A percentile compares a stretch with the other conserved stretches of the same genome.
Conservation (phyloP, 2,888 invertebrate genomes). For the Leptothorax acervorum region DNA sequence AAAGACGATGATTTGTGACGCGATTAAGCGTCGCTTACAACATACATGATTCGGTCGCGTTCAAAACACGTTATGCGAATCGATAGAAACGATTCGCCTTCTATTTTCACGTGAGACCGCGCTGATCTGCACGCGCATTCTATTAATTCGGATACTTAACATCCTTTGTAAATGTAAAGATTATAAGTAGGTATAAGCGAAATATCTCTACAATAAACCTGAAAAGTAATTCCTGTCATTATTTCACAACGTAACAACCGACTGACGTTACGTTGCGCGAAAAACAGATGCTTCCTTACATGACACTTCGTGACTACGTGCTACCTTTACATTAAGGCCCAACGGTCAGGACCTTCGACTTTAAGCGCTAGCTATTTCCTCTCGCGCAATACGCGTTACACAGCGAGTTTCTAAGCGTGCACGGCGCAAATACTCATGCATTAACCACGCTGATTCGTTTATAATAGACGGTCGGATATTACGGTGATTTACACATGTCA, state of each 20-base stretch:
- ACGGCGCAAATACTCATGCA: slow-evolving; percentile 21
- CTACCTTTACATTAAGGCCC: slow-evolving; percentile 44
- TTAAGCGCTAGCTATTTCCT: slow-evolving; percentile 45
- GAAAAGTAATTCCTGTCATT: background rate
- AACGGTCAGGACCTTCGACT: slow-evolving; percentile 50
- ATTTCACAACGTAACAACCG: background rate
- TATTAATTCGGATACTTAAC: slow-evolving; percentile 1
- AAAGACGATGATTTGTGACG: slow-evolving; percentile 1
- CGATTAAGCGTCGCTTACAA: background rate
- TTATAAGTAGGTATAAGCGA: background rate
- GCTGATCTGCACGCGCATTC: background rate
- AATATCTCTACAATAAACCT: background rate
- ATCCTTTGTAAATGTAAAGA: slow-evolving; percentile 25
- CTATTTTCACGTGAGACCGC: background rate
- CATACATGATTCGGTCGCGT: background rate
- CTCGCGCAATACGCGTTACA: slow-evolving; percentile 28
- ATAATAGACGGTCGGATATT: slow-evolving; percentile 33
- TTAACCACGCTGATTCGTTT: slow-evolving; percentile 47
- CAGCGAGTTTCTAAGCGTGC: slow-evolving; percentile 19
- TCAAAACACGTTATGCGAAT: background rate
- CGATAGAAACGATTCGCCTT: background rate
- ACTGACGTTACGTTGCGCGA: background rate
- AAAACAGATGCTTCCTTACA: slow-evolving; percentile 21
- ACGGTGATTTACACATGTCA: slow-evolving; percentile 35
- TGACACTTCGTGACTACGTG: slow-evolving; percentile 19